Evolutionary conservation across 2,797 vertebrate genomes (phyloP).

Genomic region (Fratercula arctica): DNA sequence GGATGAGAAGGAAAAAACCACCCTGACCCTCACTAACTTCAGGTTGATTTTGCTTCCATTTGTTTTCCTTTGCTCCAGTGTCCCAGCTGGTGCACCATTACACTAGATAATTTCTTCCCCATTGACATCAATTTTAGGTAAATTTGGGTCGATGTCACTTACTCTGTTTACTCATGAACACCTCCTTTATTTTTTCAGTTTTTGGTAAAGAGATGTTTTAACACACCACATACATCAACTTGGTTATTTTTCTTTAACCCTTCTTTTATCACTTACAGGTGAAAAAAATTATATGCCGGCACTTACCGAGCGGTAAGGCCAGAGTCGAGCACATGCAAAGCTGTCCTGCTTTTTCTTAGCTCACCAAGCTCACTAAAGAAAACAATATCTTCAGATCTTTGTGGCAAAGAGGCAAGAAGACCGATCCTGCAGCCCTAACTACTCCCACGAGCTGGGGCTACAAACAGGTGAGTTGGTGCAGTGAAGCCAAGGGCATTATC

Average conservation of each 20-base stretch:
- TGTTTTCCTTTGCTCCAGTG: background rate
- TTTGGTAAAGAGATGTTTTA: slow-evolving; percentile 27
- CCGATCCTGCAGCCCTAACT: background rate
- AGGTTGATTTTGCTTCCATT: background rate
- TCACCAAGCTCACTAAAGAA: background rate
- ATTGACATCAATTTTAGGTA: background rate
- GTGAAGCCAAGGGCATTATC: background rate
- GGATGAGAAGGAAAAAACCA: background rate
- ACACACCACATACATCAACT: background rate
- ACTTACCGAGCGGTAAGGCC: background rate
- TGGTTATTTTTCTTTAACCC: slow-evolving; percentile 22
- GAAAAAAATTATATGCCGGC: background rate
- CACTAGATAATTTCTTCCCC: background rate
- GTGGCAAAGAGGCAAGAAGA: background rate
- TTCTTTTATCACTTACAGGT: background rate
- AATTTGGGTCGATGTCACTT: background rate
- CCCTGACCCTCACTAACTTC: background rate
- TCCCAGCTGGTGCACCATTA: background rate
- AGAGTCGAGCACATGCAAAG: background rate
- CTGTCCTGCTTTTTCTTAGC: background rate
- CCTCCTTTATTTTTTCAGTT: background rate
- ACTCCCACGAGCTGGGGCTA: background rate
- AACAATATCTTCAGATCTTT: background rate
- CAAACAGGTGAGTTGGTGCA: background rate
- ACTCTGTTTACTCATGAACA: background rate